Evolutionary conservation across 92 coral and sea anemone species (phyloP).

Genomic region (Porites rus): DNA sequence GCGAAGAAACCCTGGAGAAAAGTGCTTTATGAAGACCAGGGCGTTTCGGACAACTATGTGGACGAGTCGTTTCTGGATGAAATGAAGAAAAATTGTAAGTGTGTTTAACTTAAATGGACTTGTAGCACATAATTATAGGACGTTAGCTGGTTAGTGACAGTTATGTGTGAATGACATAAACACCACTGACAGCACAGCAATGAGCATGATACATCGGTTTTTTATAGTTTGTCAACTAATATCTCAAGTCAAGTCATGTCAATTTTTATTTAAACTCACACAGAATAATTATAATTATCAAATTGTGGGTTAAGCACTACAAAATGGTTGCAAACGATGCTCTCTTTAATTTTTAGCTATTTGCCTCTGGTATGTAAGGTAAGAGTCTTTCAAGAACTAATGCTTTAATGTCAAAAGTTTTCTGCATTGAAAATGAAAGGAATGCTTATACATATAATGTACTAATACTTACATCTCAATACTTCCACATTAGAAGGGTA

Average conservation of each 20-base stretch:
- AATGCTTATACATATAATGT: too few species aligned
- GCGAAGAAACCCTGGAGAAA: conserved; percentile 79
- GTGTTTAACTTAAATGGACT: neutral
- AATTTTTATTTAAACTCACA: too few species aligned
- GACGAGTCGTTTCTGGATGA: conserved; percentile 93
- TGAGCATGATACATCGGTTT: neutral
- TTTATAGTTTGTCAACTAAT: neutral
- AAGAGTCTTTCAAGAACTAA: too few species aligned
- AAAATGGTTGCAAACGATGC: too few species aligned
- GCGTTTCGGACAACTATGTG: conserved; percentile 96
- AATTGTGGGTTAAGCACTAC: too few species aligned
- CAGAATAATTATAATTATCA: too few species aligned
- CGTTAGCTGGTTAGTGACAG: neutral
- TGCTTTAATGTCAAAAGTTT: too few species aligned
- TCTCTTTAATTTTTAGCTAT: too few species aligned
- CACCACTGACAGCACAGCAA: neutral
- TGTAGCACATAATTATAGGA: neutral
- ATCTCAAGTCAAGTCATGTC: neutral
- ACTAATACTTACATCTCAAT: too few species aligned
- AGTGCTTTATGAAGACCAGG: conserved; percentile 90
- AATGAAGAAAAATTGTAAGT: conserved; percentile 92
- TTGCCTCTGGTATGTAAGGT: too few species aligned
- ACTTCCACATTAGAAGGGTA: too few species aligned
- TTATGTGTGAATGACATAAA: neutral
- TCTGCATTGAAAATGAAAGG: too few species aligned